Evolutionary conservation across 2,888 invertebrate species (phyloP).

Genomic region (Limenitis camilla): DNA sequence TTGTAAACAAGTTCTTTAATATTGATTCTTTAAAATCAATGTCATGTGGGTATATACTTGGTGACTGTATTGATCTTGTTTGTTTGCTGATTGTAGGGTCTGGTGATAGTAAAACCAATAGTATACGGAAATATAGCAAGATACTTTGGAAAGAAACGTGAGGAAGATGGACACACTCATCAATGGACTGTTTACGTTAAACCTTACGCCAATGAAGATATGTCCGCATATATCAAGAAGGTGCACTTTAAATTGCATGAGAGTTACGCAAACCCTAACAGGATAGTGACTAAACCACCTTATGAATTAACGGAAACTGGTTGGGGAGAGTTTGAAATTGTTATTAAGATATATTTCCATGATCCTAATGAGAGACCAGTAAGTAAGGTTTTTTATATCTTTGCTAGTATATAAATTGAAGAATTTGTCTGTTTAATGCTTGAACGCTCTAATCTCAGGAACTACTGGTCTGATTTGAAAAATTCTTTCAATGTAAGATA

Average conservation of each 20-base stretch:
- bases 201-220: constrained; percentile 93
- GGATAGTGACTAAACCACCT: constrained; percentile 95
- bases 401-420: too few relatives aligned
- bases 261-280: constrained; percentile 94
- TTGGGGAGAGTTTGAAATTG: constrained; percentile 99
- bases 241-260: constrained; percentile 98
- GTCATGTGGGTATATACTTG: too few relatives aligned
- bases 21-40: too few relatives aligned
- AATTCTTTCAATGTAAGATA: too few relatives aligned
- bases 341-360: constrained; percentile 97
- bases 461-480: too few relatives aligned
- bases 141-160: constrained; percentile 96
- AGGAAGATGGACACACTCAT: constrained; percentile 98
- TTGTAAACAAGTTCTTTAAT: too few relatives aligned
- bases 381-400: constrained; percentile 51
- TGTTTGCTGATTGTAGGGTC: constrained; percentile 74
- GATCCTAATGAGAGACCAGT: constrained; percentile 97
- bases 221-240: constrained; percentile 95
- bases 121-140: constrained; percentile 97
- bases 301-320: constrained; percentile 98
- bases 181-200: constrained; percentile 98
- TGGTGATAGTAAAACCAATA: constrained; percentile 93
- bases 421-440: too few relatives aligned
- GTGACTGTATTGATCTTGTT: too few relatives aligned
- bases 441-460: too few relatives aligned